These are phyloP conservation scores for Apeira syringaria DNA, from an alignment of 2,888 invertebrate genomes.

Conservation along the genomic window DNA sequence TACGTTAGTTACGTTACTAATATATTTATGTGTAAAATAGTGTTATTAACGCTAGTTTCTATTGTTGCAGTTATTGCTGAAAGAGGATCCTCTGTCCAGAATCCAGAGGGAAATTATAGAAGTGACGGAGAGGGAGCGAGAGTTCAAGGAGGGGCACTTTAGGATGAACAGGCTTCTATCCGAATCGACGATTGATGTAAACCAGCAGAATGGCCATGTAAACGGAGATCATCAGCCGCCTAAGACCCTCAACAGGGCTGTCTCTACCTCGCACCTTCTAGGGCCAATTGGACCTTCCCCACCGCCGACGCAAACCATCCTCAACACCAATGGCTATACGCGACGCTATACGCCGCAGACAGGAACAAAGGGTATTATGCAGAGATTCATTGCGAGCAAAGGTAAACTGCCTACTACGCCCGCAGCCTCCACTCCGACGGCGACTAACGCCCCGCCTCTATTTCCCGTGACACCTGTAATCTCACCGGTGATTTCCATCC, in stretches of 20 bases:
- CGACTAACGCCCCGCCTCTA: slow-evolving; percentile 52
- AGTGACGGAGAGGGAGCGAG: slow-evolving; percentile 92
- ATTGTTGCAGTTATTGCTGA: slow-evolving; percentile 79
- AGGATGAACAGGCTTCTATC: slow-evolving; percentile 71
- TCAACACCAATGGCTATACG: slow-evolving; percentile 77
- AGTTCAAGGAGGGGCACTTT: slow-evolving; percentile 86
- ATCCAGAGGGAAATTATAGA: slow-evolving; percentile 96
- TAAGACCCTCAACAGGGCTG: slow-evolving; percentile 65
- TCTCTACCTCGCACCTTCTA: slow-evolving; percentile 72
- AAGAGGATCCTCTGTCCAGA: slow-evolving; percentile 89
- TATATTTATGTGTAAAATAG: background rate
- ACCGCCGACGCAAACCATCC: slow-evolving; percentile 57
- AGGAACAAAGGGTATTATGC: slow-evolving; percentile 92
- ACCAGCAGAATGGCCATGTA: slow-evolving; percentile 70
- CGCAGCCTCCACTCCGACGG: slow-evolving; percentile 47
- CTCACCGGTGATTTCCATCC: slow-evolving; percentile 44
- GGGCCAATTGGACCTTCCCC: slow-evolving; percentile 65
- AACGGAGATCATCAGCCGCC: slow-evolving; percentile 62
- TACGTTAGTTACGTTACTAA: background rate
- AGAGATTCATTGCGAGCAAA: slow-evolving; percentile 91
- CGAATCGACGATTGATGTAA: slow-evolving; percentile 75
- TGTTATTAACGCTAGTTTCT: slow-evolving; percentile 11
- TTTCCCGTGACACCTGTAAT: slow-evolving; percentile 58
- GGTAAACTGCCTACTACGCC: slow-evolving; percentile 85
- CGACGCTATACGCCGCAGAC: slow-evolving; percentile 86